phyloP scores from a whole-genome alignment of 2,888 invertebrate genomes.

The Nemotelus pantherinus region DNA sequence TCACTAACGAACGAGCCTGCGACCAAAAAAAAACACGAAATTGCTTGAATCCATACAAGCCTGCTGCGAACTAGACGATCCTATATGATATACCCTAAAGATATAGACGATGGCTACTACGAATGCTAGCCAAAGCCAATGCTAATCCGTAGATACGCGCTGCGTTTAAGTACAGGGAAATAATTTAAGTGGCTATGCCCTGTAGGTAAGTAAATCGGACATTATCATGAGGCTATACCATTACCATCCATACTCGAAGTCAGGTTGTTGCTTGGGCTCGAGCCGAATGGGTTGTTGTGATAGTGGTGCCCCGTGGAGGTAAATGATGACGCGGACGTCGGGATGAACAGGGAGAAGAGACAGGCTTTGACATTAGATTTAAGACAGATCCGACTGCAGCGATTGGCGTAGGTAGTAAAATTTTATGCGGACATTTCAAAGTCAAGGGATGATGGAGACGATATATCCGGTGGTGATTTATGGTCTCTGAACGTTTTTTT shows the following conservation, averaged over 20 bases:
- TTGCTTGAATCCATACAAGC: too few species aligned
- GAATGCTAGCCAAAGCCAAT: not conserved
- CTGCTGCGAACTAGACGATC: too few species aligned
- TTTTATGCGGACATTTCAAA: constrained; percentile 38
- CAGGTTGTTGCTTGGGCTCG: not conserved
- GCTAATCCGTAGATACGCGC: constrained; percentile 14
- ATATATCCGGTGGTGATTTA: constrained; percentile 34
- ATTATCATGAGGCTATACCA: constrained; percentile 25
- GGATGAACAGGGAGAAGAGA: too few species aligned
- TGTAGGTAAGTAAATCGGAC: not conserved
- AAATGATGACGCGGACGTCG: too few species aligned
- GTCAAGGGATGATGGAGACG: constrained; percentile 25
- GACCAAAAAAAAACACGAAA: too few species aligned
- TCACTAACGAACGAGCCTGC: too few species aligned
- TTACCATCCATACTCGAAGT: not conserved
- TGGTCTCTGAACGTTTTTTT: not conserved
- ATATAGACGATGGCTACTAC: too few species aligned
- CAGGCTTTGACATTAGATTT: too few species aligned
- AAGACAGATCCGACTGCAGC: not conserved
- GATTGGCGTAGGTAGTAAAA: constrained; percentile 6
- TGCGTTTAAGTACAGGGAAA: constrained; percentile 12
- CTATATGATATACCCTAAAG: too few species aligned
- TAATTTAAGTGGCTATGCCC: constrained; percentile 6
- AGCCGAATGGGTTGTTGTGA: not conserved
- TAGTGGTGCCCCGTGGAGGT: too few species aligned